Evolutionary conservation across 2,797 vertebrate genomes (phyloP).

Genomic region (Crocidura indochinensis): DNA sequence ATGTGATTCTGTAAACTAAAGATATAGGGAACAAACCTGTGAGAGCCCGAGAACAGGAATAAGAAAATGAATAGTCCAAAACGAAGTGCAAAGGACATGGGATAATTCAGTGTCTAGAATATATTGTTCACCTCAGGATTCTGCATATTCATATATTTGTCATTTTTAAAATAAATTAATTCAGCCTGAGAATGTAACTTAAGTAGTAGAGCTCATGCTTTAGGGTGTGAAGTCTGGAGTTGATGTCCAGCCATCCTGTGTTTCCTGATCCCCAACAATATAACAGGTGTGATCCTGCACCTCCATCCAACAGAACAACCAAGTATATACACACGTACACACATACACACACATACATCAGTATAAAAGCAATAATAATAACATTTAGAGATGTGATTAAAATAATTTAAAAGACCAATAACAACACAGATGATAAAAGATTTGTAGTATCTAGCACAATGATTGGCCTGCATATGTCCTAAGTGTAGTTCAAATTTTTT

Average conservation of each 20-base stretch:
- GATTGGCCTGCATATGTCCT: not conserved
- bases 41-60: not conserved
- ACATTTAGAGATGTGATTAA: not conserved
- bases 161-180: not conserved
- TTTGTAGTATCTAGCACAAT: not conserved
- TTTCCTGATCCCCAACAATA: too few species aligned
- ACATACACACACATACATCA: too few species aligned
- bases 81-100: accelerated
- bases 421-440: not conserved
- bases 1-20: not conserved
- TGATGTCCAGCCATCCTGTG: too few species aligned
- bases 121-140: not conserved
- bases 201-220: too few species aligned
- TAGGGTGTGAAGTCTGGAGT: too few species aligned
- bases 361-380: too few species aligned
- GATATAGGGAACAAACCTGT: not conserved
- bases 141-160: not conserved
- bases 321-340: too few species aligned
- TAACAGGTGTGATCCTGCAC: too few species aligned
- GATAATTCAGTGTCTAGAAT: not conserved
- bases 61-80: not conserved
- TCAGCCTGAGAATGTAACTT: not conserved
- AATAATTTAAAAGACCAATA: not conserved
- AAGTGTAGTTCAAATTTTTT: not conserved
- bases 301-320: too few species aligned